Base-by-base conservation (phyloP, 2,113 vertebrate species). In the Trachemys scripta region DNA sequence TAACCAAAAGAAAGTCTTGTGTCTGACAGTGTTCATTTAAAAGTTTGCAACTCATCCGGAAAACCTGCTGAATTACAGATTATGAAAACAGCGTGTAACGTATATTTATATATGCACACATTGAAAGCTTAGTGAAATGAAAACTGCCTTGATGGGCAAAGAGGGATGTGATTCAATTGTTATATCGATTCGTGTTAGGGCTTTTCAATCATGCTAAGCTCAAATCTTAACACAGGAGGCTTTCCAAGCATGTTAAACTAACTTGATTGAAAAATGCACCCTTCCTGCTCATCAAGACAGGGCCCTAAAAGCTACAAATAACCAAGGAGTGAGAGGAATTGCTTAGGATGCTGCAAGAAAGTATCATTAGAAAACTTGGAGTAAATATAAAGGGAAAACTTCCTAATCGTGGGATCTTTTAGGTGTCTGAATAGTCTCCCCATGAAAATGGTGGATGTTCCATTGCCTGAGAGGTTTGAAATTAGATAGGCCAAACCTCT, bases 241-340 rank as follows among this genome's bases (percentile, higher is more conserved):
- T 62, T 90, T 89, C 79, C 31, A 69, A 38, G 65, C 35, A 69
- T 65, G 62, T 42, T 69, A 91, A 45, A 24, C 17, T n/a, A 88
- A n/a, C 42, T 50, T 42, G 0, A 0, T 27, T 82, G 85, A 89
- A 80, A 89, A 45, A 10, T 83, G 78, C 6, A 1, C 82, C 76
- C 82, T 59, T 82, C 49, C 84, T 65, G 78, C 50, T 88, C 6
- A 45, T 38, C 35, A 56, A 92, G 85, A 76, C 69, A 75, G 47
- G 84, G 72, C 84, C 90, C 82, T 10, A 31, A 95, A 84, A 75
- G 87, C 92, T 88, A 31, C 72, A 54, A 79, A n/a, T 80, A 47
- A 25, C 42, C 35, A 0, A 54, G 75, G 72, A 84, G 62, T 42
- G 86, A 88, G 59, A 72, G 78, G 69, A 51, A 12, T 50, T 81